phyloP scores from a whole-genome alignment of 2,888 invertebrate genomes.

The Rhagonycha fulva region DNA sequence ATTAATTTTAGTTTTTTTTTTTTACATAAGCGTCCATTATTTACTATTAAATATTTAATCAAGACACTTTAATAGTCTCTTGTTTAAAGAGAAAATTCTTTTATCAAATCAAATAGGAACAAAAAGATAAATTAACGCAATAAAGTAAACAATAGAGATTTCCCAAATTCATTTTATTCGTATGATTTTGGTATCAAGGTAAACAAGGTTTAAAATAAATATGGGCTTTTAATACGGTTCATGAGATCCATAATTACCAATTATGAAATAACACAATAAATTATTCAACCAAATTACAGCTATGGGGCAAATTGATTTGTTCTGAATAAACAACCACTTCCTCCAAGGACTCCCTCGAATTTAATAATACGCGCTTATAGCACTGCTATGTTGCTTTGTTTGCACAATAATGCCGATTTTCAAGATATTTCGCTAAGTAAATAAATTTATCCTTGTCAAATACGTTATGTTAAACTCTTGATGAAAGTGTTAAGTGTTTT shows the following conservation, averaged over 20 bases:
- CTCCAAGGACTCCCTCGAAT: constrained; percentile 24
- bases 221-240: not conserved
- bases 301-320: constrained; percentile 25
- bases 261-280: constrained; percentile 20
- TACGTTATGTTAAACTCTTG: constrained; percentile 12
- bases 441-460: constrained; percentile 17
- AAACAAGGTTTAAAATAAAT: constrained; percentile 7
- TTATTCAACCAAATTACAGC: constrained; percentile 27
- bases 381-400: constrained; percentile 25
- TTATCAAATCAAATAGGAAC: not conserved
- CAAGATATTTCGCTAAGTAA: constrained; percentile 25
- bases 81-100: not conserved
- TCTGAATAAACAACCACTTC: constrained; percentile 25
- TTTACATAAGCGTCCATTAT: not conserved
- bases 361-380: constrained; percentile 26
- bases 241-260: constrained; percentile 16
- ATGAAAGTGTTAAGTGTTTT: constrained; percentile 18
- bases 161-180: not conserved
- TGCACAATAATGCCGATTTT: constrained; percentile 27
- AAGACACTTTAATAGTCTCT: not conserved
- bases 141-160: not conserved
- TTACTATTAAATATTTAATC: not conserved
- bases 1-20: not conserved
- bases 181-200: not conserved
- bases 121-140: not conserved